phyloP scores from a whole-genome alignment of 1,140 invertebrate species.

The Trypoxylus dichotomus region DNA sequence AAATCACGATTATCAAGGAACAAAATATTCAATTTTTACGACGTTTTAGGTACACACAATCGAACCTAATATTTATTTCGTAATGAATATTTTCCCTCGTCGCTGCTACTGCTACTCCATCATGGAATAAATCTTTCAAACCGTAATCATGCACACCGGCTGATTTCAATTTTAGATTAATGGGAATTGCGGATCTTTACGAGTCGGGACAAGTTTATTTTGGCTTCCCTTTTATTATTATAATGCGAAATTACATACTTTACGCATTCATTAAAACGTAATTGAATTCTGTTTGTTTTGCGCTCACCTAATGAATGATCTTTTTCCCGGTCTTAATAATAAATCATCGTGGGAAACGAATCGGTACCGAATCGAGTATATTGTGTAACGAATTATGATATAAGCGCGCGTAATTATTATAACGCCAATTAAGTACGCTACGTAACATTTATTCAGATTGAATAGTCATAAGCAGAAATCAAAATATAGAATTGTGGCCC shows the following conservation, averaged over 20 bases:
- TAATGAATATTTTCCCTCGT: background rate
- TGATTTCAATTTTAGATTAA: conserved; percentile 8
- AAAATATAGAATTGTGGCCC: too few species aligned
- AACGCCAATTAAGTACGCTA: too few species aligned
- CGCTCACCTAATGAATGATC: background rate
- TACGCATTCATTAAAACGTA: background rate
- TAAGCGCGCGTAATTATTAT: background rate
- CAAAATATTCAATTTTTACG: conserved; percentile 4
- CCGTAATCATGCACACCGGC: conserved; percentile 4
- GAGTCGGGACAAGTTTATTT: background rate
- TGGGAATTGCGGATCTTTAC: background rate
- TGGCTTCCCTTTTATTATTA: conserved; percentile 3
- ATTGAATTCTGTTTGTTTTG: background rate
- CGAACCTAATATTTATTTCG: conserved; percentile 3
- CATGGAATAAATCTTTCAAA: conserved; percentile 7
- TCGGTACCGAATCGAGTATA: background rate
- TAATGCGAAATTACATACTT: background rate
- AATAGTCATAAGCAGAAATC: too few species aligned
- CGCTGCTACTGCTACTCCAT: background rate
- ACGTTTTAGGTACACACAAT: background rate
- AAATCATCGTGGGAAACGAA: background rate
- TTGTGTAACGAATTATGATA: background rate
- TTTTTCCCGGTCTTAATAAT: background rate
- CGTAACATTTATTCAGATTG: too few species aligned
- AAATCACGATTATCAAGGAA: background rate